Evolutionary conservation across 2,888 invertebrate genomes (phyloP).

Genomic region (Cephus runcator): DNA sequence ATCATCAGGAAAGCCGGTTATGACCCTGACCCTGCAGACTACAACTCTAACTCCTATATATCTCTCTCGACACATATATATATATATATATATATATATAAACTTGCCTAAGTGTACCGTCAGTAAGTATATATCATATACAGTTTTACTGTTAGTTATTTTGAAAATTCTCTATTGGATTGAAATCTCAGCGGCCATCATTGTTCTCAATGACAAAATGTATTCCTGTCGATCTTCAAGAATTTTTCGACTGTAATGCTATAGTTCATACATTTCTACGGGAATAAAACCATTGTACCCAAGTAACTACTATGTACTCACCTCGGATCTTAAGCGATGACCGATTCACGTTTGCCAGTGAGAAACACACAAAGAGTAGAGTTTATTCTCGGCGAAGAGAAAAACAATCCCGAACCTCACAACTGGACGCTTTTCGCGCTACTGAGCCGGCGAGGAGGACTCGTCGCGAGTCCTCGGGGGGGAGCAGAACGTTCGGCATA

Average conservation of each 20-base stretch:
- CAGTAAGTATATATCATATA: neutral
- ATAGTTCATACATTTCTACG: neutral
- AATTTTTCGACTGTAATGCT: neutral
- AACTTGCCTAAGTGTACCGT: neutral
- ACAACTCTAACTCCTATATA: neutral
- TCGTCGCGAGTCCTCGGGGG: neutral
- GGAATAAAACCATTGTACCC: neutral
- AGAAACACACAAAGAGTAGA: conserved; percentile 1
- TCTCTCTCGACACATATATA: no score
- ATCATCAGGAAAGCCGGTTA: neutral
- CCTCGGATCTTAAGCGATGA: neutral
- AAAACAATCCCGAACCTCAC: conserved; percentile 3
- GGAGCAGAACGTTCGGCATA: neutral
- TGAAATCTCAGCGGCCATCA: neutral
- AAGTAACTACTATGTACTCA: neutral
- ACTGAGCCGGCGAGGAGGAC: conserved; percentile 6
- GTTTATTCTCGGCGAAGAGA: neutral
- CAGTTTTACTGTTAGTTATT: neutral
- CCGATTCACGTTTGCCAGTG: neutral
- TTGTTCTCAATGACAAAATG: neutral
- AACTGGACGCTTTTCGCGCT: conserved; percentile 7
- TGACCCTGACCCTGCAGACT: neutral
- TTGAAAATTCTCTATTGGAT: neutral
- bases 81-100: no score
- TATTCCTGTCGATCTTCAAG: neutral